These are phyloP conservation scores for Oligia strigilis DNA, from an alignment of 2,888 invertebrate genomes.

Conservation along the genomic window DNA sequence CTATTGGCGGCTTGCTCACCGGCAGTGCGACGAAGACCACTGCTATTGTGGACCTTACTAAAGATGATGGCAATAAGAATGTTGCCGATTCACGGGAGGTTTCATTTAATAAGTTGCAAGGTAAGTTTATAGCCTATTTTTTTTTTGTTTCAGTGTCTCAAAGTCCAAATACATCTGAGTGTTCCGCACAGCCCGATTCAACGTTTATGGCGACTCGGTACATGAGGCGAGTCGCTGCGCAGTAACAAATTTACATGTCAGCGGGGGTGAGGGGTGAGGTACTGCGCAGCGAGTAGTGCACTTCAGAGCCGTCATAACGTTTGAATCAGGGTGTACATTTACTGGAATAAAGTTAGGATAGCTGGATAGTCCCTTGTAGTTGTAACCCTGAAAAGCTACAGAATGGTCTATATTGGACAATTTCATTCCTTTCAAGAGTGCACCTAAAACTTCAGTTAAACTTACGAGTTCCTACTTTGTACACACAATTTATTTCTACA, in stretches of 20 bases:
- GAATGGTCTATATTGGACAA: background rate
- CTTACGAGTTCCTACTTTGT: background rate
- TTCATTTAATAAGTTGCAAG: slow-evolving; percentile 94
- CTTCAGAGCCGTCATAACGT: too few species aligned
- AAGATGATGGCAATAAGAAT: slow-evolving; percentile 91
- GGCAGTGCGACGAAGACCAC: slow-evolving; percentile 90
- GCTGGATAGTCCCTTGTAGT: background rate
- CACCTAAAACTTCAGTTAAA: background rate
- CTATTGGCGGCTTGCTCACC: slow-evolving; percentile 93
- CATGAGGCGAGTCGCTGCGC: too few species aligned
- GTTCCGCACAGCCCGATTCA: background rate
- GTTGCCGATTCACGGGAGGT: slow-evolving; percentile 93
- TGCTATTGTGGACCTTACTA: slow-evolving; percentile 91
- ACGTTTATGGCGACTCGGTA: too few species aligned
- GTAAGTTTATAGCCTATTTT: slow-evolving; percentile 66
- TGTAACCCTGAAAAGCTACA: background rate
- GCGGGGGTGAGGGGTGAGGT: too few species aligned
- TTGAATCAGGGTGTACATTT: background rate
- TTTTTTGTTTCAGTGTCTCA: background rate
- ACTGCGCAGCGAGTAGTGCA: too few species aligned
- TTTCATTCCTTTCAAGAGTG: background rate
- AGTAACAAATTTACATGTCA: too few species aligned
- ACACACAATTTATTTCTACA: background rate
- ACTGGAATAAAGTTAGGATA: background rate
- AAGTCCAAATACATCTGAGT: background rate